A percentile compares a stretch with the other conserved stretches of the same genome.
Conservation (phyloP, 2,888 invertebrate species). For the Dioctria rufipes region DNA sequence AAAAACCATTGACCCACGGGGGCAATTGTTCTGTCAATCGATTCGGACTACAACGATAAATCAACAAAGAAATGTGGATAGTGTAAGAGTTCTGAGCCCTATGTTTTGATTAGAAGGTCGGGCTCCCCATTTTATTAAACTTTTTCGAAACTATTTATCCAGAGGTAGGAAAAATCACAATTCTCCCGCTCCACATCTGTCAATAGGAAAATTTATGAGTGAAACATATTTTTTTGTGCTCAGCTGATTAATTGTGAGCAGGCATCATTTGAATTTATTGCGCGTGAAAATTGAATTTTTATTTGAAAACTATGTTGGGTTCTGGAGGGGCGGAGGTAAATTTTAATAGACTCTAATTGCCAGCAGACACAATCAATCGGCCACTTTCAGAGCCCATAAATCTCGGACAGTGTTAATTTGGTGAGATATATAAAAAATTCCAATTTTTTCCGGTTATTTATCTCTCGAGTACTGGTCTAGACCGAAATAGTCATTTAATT, state of each 20-base stretch:
- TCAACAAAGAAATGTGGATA: neutral
- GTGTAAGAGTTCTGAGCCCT: too few species aligned
- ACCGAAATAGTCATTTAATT: too few species aligned
- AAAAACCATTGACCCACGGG: constrained; percentile 10
- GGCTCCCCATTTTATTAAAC: neutral
- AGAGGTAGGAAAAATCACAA: neutral
- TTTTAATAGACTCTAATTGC: constrained; percentile 2
- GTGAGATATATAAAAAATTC: too few species aligned
- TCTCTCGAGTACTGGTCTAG: too few species aligned
- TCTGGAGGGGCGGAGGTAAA: neutral
- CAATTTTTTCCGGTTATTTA: too few species aligned
- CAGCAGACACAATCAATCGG: constrained; percentile 15
- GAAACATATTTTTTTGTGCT: neutral
- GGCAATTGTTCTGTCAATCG: constrained; percentile 52
- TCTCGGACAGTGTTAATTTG: constrained; percentile 18
- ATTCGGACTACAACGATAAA: constrained; percentile 10
- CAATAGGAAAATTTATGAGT: constrained; percentile 34
- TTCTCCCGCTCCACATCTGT: neutral
- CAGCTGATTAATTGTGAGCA: constrained; percentile 8
- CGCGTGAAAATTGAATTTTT: constrained; percentile 51
- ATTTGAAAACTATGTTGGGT: constrained; percentile 44
- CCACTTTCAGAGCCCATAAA: neutral
- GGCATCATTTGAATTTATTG: constrained; percentile 43
- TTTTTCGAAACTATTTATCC: constrained; percentile 27
- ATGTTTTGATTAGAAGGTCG: too few species aligned